Evolutionary conservation across 2,797 vertebrate genomes (phyloP).

Genomic region (Toxotes lorentzi): DNA sequence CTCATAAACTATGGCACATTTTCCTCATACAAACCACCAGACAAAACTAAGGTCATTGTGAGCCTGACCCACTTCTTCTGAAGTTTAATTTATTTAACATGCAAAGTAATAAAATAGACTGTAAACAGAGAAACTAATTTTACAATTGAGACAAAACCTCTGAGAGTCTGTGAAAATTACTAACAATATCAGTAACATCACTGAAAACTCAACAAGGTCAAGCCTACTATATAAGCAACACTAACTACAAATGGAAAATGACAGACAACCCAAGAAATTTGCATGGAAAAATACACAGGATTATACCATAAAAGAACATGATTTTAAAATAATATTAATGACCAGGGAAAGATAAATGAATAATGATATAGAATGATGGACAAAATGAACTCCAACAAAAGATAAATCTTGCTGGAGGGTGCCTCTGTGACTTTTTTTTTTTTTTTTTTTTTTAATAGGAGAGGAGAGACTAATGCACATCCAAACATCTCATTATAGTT

Average conservation of each 20-base stretch:
- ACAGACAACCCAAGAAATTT: neutral
- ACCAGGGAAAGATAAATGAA: constrained; percentile 16
- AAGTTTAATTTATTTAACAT: constrained; percentile 39
- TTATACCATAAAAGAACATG: neutral
- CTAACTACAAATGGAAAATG: constrained; percentile 4
- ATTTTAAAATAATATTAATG: constrained; percentile 17
- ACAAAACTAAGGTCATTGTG: constrained; percentile 33
- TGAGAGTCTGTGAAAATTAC: constrained; percentile 24
- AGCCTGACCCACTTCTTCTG: constrained; percentile 40
- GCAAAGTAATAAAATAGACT: constrained; percentile 9
- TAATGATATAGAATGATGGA: constrained; percentile 33
- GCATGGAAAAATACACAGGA: neutral
- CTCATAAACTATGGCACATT: constrained; percentile 55
- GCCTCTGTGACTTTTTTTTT: constrained; percentile 20
- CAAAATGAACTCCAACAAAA: constrained; percentile 44
- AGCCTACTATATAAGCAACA: neutral
- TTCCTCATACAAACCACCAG: constrained; percentile 43
- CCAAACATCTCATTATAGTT: constrained; percentile 55
- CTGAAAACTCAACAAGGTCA: constrained; percentile 43
- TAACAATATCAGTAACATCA: constrained; percentile 31
- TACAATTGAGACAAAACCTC: constrained; percentile 30
- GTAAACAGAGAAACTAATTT: constrained; percentile 18
- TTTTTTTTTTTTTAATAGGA: constrained; percentile 11
- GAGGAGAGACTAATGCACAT: constrained; percentile 20
- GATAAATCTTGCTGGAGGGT: constrained; percentile 40